Percentiles rank a stretch among this genome's conserved stretches.
Conservation (phyloP, 2,797 vertebrate genomes). For the Moxostoma hubbsi region DNA sequence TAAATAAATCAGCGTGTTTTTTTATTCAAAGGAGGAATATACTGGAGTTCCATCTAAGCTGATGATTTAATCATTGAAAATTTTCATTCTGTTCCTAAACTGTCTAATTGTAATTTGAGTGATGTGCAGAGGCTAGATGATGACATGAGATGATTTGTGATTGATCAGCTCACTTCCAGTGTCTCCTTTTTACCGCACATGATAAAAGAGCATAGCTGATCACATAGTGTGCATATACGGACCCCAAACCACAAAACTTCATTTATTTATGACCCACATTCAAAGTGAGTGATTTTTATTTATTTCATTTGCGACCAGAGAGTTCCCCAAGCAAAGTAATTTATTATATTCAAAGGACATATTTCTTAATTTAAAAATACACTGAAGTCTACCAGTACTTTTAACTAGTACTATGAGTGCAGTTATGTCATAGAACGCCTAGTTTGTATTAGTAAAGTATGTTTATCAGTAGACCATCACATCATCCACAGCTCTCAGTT, state of each 20-base stretch:
- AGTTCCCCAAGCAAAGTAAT: neutral
- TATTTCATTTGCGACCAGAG: neutral
- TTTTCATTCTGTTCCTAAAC: too few species aligned
- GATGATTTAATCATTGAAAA: too few species aligned
- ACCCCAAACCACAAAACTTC: constrained; percentile 15
- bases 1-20: too few species aligned
- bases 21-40: too few species aligned
- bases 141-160: neutral
- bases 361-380: constrained; percentile 7
- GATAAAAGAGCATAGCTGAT: constrained; percentile 42
- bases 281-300: constrained; percentile 23
- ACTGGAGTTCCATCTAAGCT: too few species aligned
- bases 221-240: constrained; percentile 4
- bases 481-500: neutral
- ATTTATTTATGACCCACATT: constrained; percentile 39
- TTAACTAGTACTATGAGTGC: neutral
- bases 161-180: neutral
- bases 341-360: neutral
- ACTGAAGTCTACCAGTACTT: too few species aligned
- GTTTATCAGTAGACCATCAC: neutral
- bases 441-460: neutral
- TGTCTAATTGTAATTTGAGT: neutral
- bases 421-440: too few species aligned
- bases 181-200: neutral
- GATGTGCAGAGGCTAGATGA: neutral